A percentile compares a stretch with the other conserved stretches of the same genome.
phyloP scores from a whole-genome alignment of 2,113 vertebrate genomes.

The Siniperca chuatsi region DNA sequence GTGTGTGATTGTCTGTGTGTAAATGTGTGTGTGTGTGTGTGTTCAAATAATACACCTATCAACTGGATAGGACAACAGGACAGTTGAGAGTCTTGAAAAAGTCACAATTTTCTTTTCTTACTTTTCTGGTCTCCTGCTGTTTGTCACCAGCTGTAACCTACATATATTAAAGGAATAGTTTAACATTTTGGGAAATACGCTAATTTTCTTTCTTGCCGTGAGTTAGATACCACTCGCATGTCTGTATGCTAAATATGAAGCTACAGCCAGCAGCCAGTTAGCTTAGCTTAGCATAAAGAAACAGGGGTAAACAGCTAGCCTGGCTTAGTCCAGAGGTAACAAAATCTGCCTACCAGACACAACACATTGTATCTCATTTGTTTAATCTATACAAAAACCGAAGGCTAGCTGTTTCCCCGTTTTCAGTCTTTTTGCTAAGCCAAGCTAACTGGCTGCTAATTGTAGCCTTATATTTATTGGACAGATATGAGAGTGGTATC shows the following conservation, averaged over 20 bases:
- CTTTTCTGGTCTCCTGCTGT: not conserved
- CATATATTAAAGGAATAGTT: not conserved
- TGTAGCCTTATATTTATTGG: not conserved
- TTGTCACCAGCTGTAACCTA: not conserved
- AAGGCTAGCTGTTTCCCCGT: not conserved
- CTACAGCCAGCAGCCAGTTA: no score
- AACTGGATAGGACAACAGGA: not conserved
- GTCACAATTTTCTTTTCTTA: not conserved
- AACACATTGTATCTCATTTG: not conserved
- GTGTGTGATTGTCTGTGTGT: no score
- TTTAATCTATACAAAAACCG: not conserved
- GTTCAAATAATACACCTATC: not conserved
- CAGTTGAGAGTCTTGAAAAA: not conserved
- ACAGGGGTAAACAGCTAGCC: not conserved
- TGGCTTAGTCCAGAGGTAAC: not conserved
- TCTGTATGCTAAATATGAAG: not conserved
- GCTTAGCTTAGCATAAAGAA: no score
- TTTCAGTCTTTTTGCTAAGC: not conserved
- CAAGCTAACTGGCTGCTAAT: not conserved
- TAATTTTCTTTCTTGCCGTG: not conserved
- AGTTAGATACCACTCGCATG: no score
- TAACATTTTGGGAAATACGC: not conserved
- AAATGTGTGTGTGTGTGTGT: not conserved
- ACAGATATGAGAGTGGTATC: not conserved
- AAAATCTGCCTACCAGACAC: not conserved